Base-by-base conservation (phyloP, 2,113 vertebrate species). In the Siniperca chuatsi region DNA sequence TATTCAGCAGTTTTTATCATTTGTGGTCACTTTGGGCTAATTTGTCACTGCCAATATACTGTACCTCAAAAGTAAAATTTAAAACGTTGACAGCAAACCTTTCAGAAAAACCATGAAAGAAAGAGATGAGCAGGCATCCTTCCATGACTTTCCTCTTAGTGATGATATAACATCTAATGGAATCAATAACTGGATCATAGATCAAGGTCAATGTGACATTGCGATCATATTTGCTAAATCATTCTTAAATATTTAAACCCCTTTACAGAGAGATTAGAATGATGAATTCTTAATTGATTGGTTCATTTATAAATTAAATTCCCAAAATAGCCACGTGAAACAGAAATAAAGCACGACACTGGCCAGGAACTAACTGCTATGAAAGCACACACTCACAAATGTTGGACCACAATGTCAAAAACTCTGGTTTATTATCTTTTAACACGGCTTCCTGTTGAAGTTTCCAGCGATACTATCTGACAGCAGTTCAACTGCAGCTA, bases 401-500 rank as follows among this genome's bases (percentile, higher is more conserved):
- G 35, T 10, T 54, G 23, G 48, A 83, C 25, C 60, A 50, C 11
- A 70, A 10, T 29, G 65, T 70, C 55, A 50, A 35, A 68, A 75
- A 57, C 3, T 9, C 21, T 15, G 57, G 15, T 57, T 64, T 65
- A 9, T 69, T 62, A 42, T 83, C 23, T 55, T 7, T 40, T 18
- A 50, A 57, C 9, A 3, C 44, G 55, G 21, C 42, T 62, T 72
- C 66, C 54, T 21, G 33, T 42, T 80, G 60, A 62, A 46, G 77
- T 57, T 76, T 65, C 16, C 23, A 64, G 66, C 12, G 8, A 81
- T 67, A 25, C 25, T 50, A 80, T 72, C 18, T 80, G 87, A 89
- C 84, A 86, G 83, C 65, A 48, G 57, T 25, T 79, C 73, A 75
- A 64, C 62, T 42, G 13, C 35, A 44, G 8, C 78, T 3, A 55